A percentile compares a stretch with the other conserved stretches of the same genome.
Evolutionary conservation across 2,888 invertebrate genomes (phyloP).

Genomic region (Cheilosia grossa): DNA sequence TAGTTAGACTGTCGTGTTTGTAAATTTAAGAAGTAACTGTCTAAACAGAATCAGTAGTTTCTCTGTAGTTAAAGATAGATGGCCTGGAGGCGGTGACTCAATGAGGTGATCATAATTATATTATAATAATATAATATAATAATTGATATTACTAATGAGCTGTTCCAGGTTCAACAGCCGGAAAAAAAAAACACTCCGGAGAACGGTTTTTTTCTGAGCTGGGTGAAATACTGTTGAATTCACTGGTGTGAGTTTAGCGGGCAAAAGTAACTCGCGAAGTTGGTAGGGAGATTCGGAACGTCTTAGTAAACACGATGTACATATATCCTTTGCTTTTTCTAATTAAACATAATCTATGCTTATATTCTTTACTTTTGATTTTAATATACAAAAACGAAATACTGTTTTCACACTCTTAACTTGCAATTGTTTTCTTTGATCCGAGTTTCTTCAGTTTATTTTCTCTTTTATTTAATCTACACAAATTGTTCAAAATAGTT

Average conservation of each 20-base stretch:
- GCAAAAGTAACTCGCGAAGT: too few relatives aligned
- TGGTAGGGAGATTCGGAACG: neutral
- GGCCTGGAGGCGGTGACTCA: too few relatives aligned
- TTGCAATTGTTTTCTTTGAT: slow-evolving; percentile 3
- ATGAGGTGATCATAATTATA: too few relatives aligned
- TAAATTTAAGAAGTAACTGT: too few relatives aligned
- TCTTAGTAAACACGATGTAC: neutral
- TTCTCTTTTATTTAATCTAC: slow-evolving; percentile 21
- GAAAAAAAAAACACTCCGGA: too few relatives aligned
- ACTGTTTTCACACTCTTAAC: neutral
- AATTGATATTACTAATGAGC: too few relatives aligned
- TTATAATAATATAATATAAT: too few relatives aligned
- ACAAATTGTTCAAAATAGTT: slow-evolving; percentile 18
- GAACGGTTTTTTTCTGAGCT: too few relatives aligned
- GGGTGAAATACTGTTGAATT: neutral
- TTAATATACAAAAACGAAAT: neutral
- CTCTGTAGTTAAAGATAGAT: too few relatives aligned
- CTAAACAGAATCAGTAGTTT: too few relatives aligned
- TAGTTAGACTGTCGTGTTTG: too few relatives aligned
- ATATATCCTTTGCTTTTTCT: neutral
- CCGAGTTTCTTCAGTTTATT: slow-evolving; percentile 12
- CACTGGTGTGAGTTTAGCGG: neutral
- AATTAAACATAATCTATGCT: neutral
- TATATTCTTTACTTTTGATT: neutral
- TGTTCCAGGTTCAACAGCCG: too few relatives aligned